Evolutionary conservation across 2,888 invertebrate species (phyloP).

Genomic region (Latrodectus hesperus): DNA sequence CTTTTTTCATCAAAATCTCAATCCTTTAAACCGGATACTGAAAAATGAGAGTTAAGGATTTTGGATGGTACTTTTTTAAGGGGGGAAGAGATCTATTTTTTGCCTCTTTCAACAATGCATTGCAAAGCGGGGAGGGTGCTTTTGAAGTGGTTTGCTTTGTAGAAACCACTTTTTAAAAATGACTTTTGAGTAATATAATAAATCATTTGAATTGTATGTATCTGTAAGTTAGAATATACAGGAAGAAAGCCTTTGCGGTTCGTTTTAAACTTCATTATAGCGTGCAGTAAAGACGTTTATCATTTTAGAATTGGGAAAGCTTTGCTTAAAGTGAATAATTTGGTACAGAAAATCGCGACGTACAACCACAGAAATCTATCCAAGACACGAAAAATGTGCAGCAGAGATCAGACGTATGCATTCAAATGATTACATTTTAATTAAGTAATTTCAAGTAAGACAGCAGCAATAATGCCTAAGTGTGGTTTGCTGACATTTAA

Average conservation of each 20-base stretch:
- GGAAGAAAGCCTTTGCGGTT: slow-evolving; percentile 5
- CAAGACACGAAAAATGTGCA: too few relatives aligned
- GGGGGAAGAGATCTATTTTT: neutral
- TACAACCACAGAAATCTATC: too few relatives aligned
- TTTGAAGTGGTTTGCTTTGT: slow-evolving; percentile 40
- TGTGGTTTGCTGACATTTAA: too few relatives aligned
- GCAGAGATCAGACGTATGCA: too few relatives aligned
- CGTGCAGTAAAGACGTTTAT: slow-evolving; percentile 5
- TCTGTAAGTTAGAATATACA: slow-evolving; percentile 9
- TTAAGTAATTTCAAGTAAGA: too few relatives aligned
- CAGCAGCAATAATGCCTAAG: too few relatives aligned
- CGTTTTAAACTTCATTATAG: slow-evolving; percentile 5
- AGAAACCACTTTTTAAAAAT: slow-evolving; percentile 15
- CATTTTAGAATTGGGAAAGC: neutral
- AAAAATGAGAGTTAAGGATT: slow-evolving; percentile 47
- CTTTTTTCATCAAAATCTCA: neutral
- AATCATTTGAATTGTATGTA: slow-evolving; percentile 41
- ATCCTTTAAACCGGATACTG: slow-evolving; percentile 39
- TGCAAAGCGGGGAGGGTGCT: slow-evolving; percentile 10
- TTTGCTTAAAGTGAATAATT: neutral
- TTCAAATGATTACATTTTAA: too few relatives aligned
- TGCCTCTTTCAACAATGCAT: neutral
- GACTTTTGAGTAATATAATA: slow-evolving; percentile 49
- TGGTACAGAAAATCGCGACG: too few relatives aligned
- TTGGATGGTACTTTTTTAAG: slow-evolving; percentile 5